Percentiles rank a stretch among this genome's conserved stretches.
Conservation (phyloP, 2,888 invertebrate genomes). For the Leptura quadrifasciata region DNA sequence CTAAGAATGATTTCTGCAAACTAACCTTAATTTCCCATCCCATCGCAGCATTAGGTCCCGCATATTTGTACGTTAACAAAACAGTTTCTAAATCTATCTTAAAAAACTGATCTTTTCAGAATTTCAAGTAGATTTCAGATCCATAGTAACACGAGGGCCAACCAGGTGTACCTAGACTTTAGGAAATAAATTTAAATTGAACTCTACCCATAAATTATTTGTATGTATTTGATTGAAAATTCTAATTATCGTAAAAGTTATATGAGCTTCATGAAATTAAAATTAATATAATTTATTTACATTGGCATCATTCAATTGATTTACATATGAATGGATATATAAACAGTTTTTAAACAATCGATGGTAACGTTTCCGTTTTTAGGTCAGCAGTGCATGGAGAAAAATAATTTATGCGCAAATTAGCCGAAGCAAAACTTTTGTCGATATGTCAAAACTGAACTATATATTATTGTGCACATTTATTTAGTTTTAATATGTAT, state of each 20-base stretch:
- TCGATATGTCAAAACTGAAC: background rate
- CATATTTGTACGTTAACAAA: no score
- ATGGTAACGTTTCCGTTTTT: background rate
- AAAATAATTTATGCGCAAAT: conserved; percentile 1
- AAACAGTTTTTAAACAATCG: conserved; percentile 4
- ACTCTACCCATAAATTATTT: background rate
- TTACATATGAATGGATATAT: conserved; percentile 2
- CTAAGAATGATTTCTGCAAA: no score
- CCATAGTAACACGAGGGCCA: no score
- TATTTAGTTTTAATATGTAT: conserved; percentile 5
- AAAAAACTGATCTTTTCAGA: no score
- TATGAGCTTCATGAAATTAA: background rate
- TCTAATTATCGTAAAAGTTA: background rate
- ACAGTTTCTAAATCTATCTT: no score
- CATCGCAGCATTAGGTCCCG: no score
- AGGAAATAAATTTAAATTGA: no score
- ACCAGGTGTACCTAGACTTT: no score
- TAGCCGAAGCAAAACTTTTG: background rate
- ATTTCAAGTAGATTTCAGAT: no score
- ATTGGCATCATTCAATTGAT: conserved; percentile 5
- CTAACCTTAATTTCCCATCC: no score
- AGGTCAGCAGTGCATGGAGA: background rate
- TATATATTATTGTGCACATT: background rate
- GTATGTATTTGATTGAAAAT: background rate
- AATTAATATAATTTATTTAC: background rate